phyloP scores from a whole-genome alignment of 2,797 vertebrate genomes.

The Cynopterus sphinx region DNA sequence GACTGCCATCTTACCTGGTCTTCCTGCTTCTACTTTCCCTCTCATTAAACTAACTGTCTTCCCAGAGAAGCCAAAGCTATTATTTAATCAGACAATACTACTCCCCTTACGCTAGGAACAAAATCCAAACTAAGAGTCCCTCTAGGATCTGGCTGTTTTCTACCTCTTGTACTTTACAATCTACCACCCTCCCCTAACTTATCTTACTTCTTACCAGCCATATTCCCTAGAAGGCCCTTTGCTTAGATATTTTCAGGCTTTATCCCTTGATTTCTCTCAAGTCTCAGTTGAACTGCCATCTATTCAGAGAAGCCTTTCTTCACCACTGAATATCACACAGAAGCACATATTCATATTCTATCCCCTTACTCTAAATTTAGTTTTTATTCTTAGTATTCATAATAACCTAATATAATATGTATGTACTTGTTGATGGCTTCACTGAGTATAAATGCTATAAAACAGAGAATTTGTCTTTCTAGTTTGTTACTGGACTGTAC shows the following conservation, averaged over 20 bases:
- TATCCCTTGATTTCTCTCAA: not conserved
- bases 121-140: not conserved
- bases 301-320: not conserved
- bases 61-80: not conserved
- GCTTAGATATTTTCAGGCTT: not conserved
- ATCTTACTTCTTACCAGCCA: not conserved
- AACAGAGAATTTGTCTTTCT: not conserved
- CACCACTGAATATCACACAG: not conserved
- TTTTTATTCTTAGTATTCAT: not conserved
- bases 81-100: not conserved
- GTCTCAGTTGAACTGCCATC: not conserved
- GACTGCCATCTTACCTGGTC: not conserved
- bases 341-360: not conserved
- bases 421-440: not conserved
- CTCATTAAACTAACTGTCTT: not conserved
- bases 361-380: not conserved
- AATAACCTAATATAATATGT: not conserved
- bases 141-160: too few species aligned
- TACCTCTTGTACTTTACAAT: not conserved
- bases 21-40: not conserved
- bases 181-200: rapidly evolving
- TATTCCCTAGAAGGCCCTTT: not conserved
- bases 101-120: rapidly evolving
- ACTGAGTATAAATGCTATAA: not conserved
- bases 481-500: not conserved